Evolutionary conservation across 1,140 invertebrate species (phyloP).

Genomic region (Macrocentrus cingulum): DNA sequence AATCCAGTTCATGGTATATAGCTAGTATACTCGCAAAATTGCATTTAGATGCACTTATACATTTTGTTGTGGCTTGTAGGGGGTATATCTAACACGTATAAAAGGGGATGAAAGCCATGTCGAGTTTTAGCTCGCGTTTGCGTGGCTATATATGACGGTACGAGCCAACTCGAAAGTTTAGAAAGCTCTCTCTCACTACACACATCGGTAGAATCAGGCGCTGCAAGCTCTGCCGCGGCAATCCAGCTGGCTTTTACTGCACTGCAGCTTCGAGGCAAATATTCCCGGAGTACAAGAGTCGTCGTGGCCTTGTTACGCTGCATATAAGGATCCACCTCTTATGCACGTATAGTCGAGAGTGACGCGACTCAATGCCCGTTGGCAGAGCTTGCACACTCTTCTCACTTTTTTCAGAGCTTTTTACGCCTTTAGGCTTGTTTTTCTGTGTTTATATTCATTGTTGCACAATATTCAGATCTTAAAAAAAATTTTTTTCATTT

Average conservation of each 20-base stretch:
- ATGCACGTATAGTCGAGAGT: constrained; percentile 1
- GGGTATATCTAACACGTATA: too few relatives aligned
- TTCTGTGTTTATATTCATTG: too few relatives aligned
- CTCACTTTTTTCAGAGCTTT: not conserved
- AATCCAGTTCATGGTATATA: not conserved
- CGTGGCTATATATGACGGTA: not conserved
- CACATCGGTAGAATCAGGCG: constrained; percentile 1
- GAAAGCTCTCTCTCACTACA: constrained; percentile 18
- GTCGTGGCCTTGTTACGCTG: constrained; percentile 15
- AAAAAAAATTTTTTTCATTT: too few relatives aligned
- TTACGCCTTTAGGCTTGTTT: not conserved
- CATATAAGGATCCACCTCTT: constrained; percentile 16
- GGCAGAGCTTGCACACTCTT: not conserved
- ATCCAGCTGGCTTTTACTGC: constrained; percentile 26
- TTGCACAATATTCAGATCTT: too few relatives aligned
- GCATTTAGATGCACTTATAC: too few relatives aligned
- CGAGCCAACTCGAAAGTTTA: constrained; percentile 10
- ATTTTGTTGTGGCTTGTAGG: too few relatives aligned
- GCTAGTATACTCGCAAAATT: too few relatives aligned
- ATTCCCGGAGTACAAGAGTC: constrained; percentile 20
- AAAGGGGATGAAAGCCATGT: not conserved
- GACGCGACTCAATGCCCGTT: not conserved
- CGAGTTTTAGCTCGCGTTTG: not conserved
- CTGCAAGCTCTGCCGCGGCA: not conserved
- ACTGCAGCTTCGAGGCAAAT: constrained; percentile 28